Evolutionary conservation across 2,113 vertebrate genomes (phyloP).

Genomic region (Lophochroa leadbeateri): DNA sequence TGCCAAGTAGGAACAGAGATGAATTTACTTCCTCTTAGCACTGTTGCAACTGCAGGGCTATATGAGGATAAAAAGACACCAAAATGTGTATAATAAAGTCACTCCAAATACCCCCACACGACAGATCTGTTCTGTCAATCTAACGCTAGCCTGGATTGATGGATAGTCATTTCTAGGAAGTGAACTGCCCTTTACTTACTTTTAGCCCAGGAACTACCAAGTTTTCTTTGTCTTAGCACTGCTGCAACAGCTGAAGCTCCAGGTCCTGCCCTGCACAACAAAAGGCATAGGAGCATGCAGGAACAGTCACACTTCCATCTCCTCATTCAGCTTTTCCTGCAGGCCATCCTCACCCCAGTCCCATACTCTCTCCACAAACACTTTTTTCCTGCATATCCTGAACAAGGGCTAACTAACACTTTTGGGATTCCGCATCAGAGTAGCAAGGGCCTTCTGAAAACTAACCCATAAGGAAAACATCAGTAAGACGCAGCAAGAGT

Average conservation of each 20-base stretch:
- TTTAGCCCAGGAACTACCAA: background rate
- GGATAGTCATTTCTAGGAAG: background rate
- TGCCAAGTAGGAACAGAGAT: slow-evolving; percentile 21
- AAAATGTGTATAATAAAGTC: background rate
- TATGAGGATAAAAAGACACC: background rate
- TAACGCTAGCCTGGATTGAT: background rate
- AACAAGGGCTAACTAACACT: background rate
- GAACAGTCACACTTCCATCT: background rate
- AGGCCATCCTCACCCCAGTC: background rate
- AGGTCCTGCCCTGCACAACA: background rate
- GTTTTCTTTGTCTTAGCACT: background rate
- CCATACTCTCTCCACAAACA: background rate
- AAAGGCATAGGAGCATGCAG: background rate
- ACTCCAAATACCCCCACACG: background rate
- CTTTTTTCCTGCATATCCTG: background rate
- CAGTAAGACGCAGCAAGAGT: fast-evolving
- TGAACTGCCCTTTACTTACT: background rate
- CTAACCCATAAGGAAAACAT: background rate
- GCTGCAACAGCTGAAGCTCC: background rate
- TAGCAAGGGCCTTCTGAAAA: background rate
- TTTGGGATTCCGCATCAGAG: background rate
- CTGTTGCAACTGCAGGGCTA: background rate
- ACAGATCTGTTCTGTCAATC: background rate
- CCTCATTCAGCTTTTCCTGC: background rate
- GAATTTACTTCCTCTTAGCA: background rate